These are phyloP conservation scores for Drosophila picticornis DNA, from an alignment of 2,888 invertebrate species.

Conservation along the genomic window DNA sequence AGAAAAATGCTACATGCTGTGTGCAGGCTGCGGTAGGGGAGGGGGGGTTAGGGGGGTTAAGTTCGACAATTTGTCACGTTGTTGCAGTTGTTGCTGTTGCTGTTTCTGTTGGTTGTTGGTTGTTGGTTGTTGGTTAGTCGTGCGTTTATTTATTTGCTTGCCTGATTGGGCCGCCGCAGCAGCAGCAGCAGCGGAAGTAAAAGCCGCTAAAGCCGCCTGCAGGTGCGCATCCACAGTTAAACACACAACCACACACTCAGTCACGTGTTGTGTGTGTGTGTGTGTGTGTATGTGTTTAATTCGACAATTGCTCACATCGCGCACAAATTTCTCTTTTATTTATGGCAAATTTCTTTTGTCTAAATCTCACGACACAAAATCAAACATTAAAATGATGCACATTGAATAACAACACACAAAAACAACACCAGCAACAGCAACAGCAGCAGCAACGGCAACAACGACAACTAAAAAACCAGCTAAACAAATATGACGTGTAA, in stretches of 20 bases:
- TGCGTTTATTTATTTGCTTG: conserved; percentile 61
- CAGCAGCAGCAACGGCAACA: not conserved
- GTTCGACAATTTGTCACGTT: conserved; percentile 76
- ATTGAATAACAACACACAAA: conserved; percentile 46
- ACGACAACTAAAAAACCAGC: conserved; percentile 18
- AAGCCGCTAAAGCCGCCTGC: conserved; percentile 64
- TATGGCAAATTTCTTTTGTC: conserved; percentile 73
- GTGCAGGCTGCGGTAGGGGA: not conserved
- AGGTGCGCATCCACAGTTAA: conserved; percentile 61
- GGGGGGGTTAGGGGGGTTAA: conserved; percentile 1
- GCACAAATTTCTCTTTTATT: conserved; percentile 75
- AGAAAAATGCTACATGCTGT: conserved; percentile 68
- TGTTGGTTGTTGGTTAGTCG: conserved; percentile 67
- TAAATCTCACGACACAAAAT: conserved; percentile 65
- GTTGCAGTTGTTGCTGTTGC: conserved; percentile 15
- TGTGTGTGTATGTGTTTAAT: conserved; percentile 40
- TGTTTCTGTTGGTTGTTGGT: too few relatives aligned
- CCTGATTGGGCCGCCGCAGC: conserved; percentile 57
- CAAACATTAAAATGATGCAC: conserved; percentile 65
- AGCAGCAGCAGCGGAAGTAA: conserved; percentile 71
- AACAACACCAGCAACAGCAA: conserved; percentile 3
- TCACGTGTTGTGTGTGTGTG: conserved; percentile 7
- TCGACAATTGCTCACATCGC: conserved; percentile 53
- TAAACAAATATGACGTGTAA: conserved; percentile 51
- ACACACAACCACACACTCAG: conserved; percentile 6